These are phyloP conservation scores for Coluber constrictor DNA, from an alignment of 2,797 vertebrate species.

Conservation along the genomic window DNA sequence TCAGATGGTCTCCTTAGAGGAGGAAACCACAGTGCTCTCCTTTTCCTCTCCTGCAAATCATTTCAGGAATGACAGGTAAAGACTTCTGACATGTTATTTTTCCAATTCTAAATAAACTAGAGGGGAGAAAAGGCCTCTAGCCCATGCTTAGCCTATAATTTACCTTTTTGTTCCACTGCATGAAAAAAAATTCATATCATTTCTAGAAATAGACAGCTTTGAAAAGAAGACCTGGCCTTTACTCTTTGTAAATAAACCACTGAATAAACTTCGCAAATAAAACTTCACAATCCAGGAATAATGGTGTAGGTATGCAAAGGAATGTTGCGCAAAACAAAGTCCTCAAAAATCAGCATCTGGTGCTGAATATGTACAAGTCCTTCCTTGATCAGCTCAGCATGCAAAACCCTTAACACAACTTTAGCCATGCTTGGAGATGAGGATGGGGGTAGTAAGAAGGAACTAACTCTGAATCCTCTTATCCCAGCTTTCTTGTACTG, in stretches of 20 bases:
- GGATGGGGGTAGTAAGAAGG: neutral
- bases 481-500: neutral
- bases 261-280: neutral
- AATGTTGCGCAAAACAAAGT: neutral
- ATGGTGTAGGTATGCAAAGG: neutral
- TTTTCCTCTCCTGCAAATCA: neutral
- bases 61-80: neutral
- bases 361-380: neutral
- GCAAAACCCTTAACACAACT: neutral
- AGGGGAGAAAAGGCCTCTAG: neutral
- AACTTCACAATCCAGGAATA: neutral
- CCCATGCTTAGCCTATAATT: neutral
- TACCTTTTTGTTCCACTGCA: neutral
- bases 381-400: neutral
- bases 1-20: neutral
- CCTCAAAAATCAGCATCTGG: neutral
- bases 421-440: neutral
- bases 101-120: neutral
- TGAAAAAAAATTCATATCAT: neutral
- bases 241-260: neutral
- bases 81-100: neutral
- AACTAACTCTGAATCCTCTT: neutral
- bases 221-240: neutral
- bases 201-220: neutral
- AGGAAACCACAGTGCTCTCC: neutral